Evolutionary conservation across 2,113 vertebrate genomes (phyloP), one percentile per base, ranked within the genome.

Genomic region (Conger conger): DNA sequence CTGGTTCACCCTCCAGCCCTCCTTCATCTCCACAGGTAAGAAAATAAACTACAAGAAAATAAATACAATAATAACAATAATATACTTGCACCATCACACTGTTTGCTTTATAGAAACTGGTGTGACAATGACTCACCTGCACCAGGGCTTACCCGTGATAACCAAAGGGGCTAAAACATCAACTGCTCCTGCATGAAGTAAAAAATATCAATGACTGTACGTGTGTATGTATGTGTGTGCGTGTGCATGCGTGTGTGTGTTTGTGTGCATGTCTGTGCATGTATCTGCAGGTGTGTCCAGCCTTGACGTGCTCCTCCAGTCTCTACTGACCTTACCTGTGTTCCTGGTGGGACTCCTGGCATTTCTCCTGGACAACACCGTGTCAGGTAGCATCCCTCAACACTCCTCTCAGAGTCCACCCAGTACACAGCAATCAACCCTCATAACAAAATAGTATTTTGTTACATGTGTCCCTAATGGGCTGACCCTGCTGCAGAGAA

Each of bases 361-460:
- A 11, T 97, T 97, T 90, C 85, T 97, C 82, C 88, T 97, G 89
- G 97, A 97, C 82, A 96, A 96, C 89, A 97, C 97, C 0, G 93
- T 97, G 80, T 94, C 96, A 93, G 97, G 97, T 97, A 90, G 23
- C 63, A 38, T 79, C 37, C 35, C 81, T 45, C 78, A 35, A 42
- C 38, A 13, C 60, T 60, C 0, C 5, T 3, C 33, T 38, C 1
- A 63, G 11, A 15, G 33, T 78, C 42, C 30, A 11, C 20, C 79
- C 18, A 5, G 15, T 60, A 63, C 3, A 38, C 6, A 37, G 18
- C 37, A 18, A 54, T 33, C 40, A 42, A 42, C 40, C 8, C 40
- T 42, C 3, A 42, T 3, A 8, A 50, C 45, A n/a, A n/a, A n/a
- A n/a, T n/a, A 50, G 45, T 50, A 15, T 50, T 50, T 13, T 50